phyloP scores from a whole-genome alignment of 23 tunicate species.

The Trididemnum miniatum region DNA sequence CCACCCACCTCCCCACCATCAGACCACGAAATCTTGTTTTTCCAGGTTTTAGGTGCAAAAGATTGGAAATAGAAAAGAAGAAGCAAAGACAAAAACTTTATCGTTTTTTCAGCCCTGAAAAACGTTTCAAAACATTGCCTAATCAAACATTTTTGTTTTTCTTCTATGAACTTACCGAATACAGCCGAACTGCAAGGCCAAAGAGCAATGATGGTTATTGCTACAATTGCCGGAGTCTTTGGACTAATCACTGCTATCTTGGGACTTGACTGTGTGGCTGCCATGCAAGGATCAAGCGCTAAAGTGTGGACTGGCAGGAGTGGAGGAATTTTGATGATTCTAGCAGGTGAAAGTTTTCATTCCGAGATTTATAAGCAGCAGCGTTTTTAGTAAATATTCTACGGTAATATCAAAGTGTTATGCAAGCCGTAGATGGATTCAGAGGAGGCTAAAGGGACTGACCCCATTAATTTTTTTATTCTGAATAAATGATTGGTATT shows the following conservation, averaged over 20 bases:
- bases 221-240: conserved; percentile 62
- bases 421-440: too few relatives aligned
- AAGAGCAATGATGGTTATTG: conserved; percentile 87
- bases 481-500: too few relatives aligned
- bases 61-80: conserved; percentile 3
- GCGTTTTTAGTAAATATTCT: not conserved
- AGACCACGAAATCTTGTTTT: not conserved
- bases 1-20: not conserved
- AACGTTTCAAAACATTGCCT: not conserved
- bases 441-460: too few relatives aligned
- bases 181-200: conserved; percentile 79
- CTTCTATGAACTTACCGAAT: not conserved
- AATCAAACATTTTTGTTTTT: not conserved
- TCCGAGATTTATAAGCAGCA: not conserved
- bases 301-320: conserved; percentile 74
- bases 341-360: conserved; percentile 62
- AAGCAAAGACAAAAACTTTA: not conserved
- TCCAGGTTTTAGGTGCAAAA: conserved; percentile 35
- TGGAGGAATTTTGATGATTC: conserved; percentile 69
- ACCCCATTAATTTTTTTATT: too few relatives aligned
- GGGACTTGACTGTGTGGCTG: conserved; percentile 71
- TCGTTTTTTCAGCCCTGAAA: not conserved
- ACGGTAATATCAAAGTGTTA: too few relatives aligned
- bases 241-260: conserved; percentile 67
- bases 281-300: conserved; percentile 59